Conservation (phyloP, 2,888 invertebrate species). For the Zaprionus bogoriensis region DNA sequence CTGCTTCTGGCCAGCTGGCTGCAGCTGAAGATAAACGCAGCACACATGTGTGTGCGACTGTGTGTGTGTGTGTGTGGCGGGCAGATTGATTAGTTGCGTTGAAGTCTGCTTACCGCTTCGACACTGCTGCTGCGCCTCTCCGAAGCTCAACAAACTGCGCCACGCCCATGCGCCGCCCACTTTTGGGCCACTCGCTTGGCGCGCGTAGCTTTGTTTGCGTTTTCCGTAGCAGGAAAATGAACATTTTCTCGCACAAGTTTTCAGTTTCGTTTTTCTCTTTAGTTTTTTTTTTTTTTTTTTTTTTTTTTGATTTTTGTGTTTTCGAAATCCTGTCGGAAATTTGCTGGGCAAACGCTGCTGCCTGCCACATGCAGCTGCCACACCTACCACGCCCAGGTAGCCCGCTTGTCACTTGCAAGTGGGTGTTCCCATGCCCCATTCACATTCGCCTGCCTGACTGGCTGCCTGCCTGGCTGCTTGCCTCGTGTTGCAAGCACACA, state of each 20-base stretch:
- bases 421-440: slow-evolving; percentile 50
- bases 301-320: neutral
- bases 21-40: slow-evolving; percentile 4
- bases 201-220: slow-evolving; percentile 13
- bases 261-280: no score
- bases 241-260: no score
- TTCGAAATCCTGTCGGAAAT: slow-evolving; percentile 64
- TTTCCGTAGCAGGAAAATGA: slow-evolving; percentile 6
- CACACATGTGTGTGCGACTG: slow-evolving; percentile 13
- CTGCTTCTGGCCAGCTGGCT: slow-evolving; percentile 39
- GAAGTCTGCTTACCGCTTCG: slow-evolving; percentile 41
- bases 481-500: slow-evolving; percentile 54
- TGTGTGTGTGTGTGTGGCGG: slow-evolving; percentile 25
- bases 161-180: slow-evolving; percentile 55
- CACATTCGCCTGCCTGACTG: slow-evolving; percentile 5
- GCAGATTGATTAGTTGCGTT: slow-evolving; percentile 70
- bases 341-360: slow-evolving; percentile 15
- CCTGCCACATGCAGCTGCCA: slow-evolving; percentile 43
- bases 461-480: slow-evolving; percentile 30
- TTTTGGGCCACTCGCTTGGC: slow-evolving; percentile 25
- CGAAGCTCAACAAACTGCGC: slow-evolving; percentile 67
- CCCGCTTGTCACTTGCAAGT: slow-evolving; percentile 42
- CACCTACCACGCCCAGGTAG: slow-evolving; percentile 56
- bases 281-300: slow-evolving; percentile 5
- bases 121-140: slow-evolving; percentile 23